Conservation (phyloP, 2,113 vertebrate species). For the Casuarius casuarius region DNA sequence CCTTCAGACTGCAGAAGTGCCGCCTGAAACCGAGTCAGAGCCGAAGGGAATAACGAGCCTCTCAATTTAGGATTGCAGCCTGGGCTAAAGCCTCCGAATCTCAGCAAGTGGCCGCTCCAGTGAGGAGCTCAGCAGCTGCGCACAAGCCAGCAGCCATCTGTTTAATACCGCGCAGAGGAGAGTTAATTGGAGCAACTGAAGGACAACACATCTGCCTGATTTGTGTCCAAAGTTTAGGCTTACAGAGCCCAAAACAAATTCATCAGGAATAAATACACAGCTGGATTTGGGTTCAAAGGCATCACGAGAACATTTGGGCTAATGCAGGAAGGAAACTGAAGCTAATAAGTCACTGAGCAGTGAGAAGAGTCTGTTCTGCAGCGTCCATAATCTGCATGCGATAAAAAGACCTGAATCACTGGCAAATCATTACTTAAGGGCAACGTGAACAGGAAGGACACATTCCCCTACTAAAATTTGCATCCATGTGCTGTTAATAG, state of each 20-base stretch:
- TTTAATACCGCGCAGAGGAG: background rate
- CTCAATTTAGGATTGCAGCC: background rate
- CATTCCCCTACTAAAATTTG: background rate
- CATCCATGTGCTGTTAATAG: background rate
- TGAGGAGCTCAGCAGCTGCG: background rate
- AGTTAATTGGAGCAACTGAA: background rate
- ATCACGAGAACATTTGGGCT: background rate
- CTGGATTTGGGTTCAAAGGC: background rate
- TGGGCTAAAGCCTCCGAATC: background rate
- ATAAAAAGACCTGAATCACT: background rate
- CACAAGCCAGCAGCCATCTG: background rate
- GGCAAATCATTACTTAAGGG: background rate
- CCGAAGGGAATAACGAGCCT: background rate
- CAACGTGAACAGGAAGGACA: background rate
- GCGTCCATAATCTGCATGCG: accelerated
- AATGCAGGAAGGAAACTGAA: background rate
- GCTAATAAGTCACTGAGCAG: background rate
- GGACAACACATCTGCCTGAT: background rate
- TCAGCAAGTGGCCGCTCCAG: background rate
- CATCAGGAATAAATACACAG: background rate
- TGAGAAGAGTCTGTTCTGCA: background rate
- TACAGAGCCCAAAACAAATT: background rate
- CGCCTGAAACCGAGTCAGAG: accelerated
- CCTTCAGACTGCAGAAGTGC: background rate
- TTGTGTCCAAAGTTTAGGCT: background rate